Conservation (phyloP, 2,797 vertebrate species). For the Cirrhinus mrigala region DNA sequence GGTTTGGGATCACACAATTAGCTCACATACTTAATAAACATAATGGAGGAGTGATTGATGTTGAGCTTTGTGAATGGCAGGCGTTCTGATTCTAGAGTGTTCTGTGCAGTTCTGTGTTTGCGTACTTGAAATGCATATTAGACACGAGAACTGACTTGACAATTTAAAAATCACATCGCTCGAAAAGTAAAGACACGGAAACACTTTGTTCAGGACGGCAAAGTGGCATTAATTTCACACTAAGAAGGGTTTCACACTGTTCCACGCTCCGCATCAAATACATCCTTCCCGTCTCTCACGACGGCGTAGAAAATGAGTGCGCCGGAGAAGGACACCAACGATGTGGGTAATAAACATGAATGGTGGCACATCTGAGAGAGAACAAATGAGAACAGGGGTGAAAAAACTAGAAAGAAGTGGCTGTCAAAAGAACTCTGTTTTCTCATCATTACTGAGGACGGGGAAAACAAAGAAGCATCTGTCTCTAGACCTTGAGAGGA, state of each 20-base stretch:
- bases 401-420: slow-evolving; percentile 44
- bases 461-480: slow-evolving; percentile 57
- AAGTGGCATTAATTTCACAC: slow-evolving; percentile 30
- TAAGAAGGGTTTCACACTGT: slow-evolving; percentile 24
- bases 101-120: neutral
- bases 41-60: neutral
- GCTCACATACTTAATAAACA: neutral
- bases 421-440: slow-evolving; percentile 50
- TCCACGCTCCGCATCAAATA: neutral
- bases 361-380: slow-evolving; percentile 24
- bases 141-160: neutral
- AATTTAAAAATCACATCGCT: neutral
- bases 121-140: neutral
- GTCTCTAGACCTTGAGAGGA: slow-evolving; percentile 45
- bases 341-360: slow-evolving; percentile 43
- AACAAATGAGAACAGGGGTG: slow-evolving; percentile 39
- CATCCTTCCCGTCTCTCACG: neutral
- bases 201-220: neutral
- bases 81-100: neutral
- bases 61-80: neutral
- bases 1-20: neutral
- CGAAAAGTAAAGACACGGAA: neutral
- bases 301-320: neutral
- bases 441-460: slow-evolving; percentile 42
- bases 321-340: slow-evolving; percentile 12